Evolutionary conservation across 2,797 vertebrate species (phyloP).

Genomic region (Xiphophorus birchmanni): DNA sequence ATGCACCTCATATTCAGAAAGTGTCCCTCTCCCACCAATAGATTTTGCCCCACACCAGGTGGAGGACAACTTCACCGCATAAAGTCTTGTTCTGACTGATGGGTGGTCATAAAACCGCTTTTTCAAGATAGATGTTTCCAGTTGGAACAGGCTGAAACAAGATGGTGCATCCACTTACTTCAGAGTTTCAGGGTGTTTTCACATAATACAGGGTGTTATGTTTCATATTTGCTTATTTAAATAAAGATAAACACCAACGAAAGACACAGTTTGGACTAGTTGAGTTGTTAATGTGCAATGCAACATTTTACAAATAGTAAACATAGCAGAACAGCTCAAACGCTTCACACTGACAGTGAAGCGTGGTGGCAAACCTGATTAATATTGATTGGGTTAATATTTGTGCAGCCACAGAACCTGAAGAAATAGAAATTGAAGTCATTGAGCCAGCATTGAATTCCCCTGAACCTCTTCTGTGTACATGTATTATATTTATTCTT

Average conservation of each 20-base stretch:
- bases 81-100: slow-evolving; percentile 24
- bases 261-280: neutral
- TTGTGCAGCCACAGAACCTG: neutral
- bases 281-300: neutral
- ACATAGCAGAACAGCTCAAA: neutral
- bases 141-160: neutral
- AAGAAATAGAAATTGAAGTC: neutral
- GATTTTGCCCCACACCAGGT: slow-evolving; percentile 19
- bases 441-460: neutral
- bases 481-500: neutral
- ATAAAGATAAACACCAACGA: neutral
- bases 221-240: neutral
- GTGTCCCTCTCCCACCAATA: neutral
- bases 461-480: neutral
- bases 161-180: neutral
- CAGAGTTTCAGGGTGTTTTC: neutral
- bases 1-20: slow-evolving; percentile 13
- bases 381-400: neutral
- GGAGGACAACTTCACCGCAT: slow-evolving; percentile 15
- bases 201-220: neutral
- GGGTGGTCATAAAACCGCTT: slow-evolving; percentile 4
- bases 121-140: slow-evolving; percentile 3
- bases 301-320: neutral
- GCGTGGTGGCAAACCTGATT: slow-evolving; percentile 2
- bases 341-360: neutral